These are phyloP conservation scores for Syngnathus typhle DNA, from an alignment of 2,113 vertebrate genomes.

Conservation along the genomic window DNA sequence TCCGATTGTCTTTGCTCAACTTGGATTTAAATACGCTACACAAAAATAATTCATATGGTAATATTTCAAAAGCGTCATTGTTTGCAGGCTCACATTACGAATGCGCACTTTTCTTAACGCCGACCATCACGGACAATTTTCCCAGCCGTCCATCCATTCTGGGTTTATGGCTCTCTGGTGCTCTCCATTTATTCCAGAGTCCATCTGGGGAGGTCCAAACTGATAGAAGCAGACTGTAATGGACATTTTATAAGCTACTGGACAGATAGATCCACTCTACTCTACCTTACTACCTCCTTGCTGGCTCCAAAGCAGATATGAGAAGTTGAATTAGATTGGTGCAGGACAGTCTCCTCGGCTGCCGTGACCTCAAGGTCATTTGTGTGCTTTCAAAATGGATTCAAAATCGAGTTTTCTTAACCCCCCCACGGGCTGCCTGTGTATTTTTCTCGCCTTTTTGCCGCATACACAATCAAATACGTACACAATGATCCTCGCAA, in stretches of 20 bases:
- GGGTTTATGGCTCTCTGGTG: slow-evolving; percentile 60
- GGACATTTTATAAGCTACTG: slow-evolving; percentile 70
- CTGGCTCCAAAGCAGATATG: slow-evolving; percentile 48
- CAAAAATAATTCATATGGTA: slow-evolving; percentile 21
- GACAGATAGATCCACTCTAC: slow-evolving; percentile 61
- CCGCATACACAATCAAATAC: slow-evolving; percentile 15
- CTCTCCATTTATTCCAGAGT: slow-evolving; percentile 64
- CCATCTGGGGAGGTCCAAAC: slow-evolving; percentile 63
- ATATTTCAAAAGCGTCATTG: slow-evolving; percentile 35
- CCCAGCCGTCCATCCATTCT: slow-evolving; percentile 59
- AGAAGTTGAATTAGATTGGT: slow-evolving; percentile 51
- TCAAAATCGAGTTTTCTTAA: slow-evolving; percentile 52
- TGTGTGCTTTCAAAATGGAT: slow-evolving; percentile 48
- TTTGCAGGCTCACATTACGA: slow-evolving; percentile 17
- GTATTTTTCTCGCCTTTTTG: slow-evolving; percentile 27
- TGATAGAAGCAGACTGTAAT: slow-evolving; percentile 64
- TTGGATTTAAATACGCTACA: slow-evolving; percentile 53
- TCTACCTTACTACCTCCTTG: slow-evolving; percentile 21
- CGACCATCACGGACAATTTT: slow-evolving; percentile 23
- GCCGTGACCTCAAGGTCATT: slow-evolving; percentile 49
- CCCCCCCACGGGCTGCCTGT: slow-evolving; percentile 25
- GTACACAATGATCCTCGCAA: slow-evolving; percentile 31
- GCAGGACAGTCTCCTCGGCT: slow-evolving; percentile 32
- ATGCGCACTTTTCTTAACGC: slow-evolving; percentile 16
- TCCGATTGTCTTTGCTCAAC: slow-evolving; percentile 60